Percentiles rank a stretch among this genome's conserved stretches.
phyloP scores from a whole-genome alignment of 1,140 invertebrate genomes.

The Battus philenor region DNA sequence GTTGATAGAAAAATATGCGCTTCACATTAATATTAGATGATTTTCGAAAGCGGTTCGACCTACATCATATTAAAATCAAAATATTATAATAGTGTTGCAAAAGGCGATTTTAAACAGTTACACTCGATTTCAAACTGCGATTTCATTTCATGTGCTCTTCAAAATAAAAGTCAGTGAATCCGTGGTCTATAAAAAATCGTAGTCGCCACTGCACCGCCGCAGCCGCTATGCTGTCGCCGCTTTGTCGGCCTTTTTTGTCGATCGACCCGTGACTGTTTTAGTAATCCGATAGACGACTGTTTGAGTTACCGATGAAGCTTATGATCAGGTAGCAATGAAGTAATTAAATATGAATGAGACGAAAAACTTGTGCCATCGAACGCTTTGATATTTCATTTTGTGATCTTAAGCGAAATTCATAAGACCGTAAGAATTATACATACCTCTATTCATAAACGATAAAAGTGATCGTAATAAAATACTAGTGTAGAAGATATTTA shows the following conservation, averaged over 20 bases:
- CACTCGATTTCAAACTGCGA: too few species aligned
- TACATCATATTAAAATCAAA: too few species aligned
- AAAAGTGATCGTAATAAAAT: too few species aligned
- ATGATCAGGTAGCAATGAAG: constrained; percentile 54
- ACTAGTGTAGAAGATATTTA: too few species aligned
- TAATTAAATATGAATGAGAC: constrained; percentile 43
- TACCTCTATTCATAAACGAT: too few species aligned
- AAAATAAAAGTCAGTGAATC: constrained; percentile 16
- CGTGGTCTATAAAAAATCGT: constrained; percentile 34
- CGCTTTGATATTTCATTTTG: background rate
- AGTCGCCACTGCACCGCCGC: constrained; percentile 35
- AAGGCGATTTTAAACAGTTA: too few species aligned
- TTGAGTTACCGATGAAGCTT: constrained; percentile 32
- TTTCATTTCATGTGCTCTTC: too few species aligned
- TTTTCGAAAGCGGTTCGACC: too few species aligned
- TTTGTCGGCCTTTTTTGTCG: constrained; percentile 65
- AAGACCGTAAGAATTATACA: too few species aligned
- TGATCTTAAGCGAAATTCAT: background rate
- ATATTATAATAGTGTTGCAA: too few species aligned
- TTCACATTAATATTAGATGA: background rate
- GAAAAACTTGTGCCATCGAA: background rate
- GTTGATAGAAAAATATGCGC: background rate
- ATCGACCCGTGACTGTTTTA: constrained; percentile 58
- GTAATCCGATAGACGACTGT: constrained; percentile 53
- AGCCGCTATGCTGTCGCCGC: constrained; percentile 28